Base-by-base conservation (phyloP, 2,797 vertebrate species). In the Pogoniulus pusillus region DNA sequence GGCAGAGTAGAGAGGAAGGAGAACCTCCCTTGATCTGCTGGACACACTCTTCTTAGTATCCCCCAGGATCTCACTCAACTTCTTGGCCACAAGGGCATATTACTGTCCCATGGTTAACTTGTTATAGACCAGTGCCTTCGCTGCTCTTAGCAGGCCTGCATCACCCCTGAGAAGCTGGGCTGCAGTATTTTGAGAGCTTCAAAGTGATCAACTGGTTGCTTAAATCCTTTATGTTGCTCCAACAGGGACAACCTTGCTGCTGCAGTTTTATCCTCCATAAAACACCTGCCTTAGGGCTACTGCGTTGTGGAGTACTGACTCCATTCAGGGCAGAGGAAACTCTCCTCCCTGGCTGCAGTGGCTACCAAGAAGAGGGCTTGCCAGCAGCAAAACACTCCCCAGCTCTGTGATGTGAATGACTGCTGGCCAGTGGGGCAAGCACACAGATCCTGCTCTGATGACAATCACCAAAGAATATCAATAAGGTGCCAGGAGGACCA, bases 361-460 rank as follows among this genome's bases (percentile, higher is more conserved):
- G 47, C 29, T 43, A 16, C 4, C 7, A 70, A 69, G 64, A 43
- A 63, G 55, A 32, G 16, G n/a, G 24, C 22, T 39, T 0, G 1
- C 22, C 0, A 1, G 45, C 77, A 79, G 51, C 53, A 77, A 66
- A 85, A 66, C 17, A 7, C 18, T 63, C 5, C 37, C 34, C 1
- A 1, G 55, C 27, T 49, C 7, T 39, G 24, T 69, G 39, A 27
- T 24, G 35, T 37, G 62, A 72, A 55, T 69, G 57, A 37, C 34
- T 54, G 8, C 30, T 43, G 63, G 35, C 37, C 0, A 2, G 26
- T 17, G 3, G 37, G 62, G 12, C n/a, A 23, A 41, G 41, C 41
- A 43, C 0, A 3, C 30, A 22, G 1, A 0, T n/a, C 34, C 35
- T 32, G 4, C 2, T 66, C 84, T 35, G n/a, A 39, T 71, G 39